Evolutionary conservation across 1,140 invertebrate genomes (phyloP).

Genomic region (Venustaconcha ellipsiformis): DNA sequence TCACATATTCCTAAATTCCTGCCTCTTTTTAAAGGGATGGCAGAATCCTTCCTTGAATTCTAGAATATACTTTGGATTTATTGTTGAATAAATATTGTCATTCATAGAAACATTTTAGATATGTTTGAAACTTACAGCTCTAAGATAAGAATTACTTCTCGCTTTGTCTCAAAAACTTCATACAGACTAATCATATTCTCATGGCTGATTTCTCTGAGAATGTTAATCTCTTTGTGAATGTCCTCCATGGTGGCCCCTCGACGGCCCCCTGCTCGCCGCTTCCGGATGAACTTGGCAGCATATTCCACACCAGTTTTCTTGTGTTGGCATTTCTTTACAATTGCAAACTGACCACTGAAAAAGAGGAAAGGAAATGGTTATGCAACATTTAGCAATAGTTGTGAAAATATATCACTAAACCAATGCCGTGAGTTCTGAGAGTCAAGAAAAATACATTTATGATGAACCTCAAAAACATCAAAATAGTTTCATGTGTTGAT

Average conservation of each 20-base stretch:
- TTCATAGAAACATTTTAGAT: background rate
- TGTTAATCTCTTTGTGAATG: slow-evolving; percentile 72
- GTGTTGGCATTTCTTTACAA: slow-evolving; percentile 90
- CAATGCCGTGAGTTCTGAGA: too few species aligned
- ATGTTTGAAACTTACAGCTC: slow-evolving; percentile 71
- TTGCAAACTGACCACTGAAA: slow-evolving; percentile 93
- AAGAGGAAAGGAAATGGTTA: slow-evolving; percentile 23
- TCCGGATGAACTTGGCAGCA: slow-evolving; percentile 95
- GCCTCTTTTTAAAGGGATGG: background rate
- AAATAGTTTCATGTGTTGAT: too few species aligned
- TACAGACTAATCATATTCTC: slow-evolving; percentile 73
- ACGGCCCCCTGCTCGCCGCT: slow-evolving; percentile 75
- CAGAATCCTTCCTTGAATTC: background rate
- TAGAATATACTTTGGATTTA: background rate
- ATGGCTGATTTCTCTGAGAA: slow-evolving; percentile 72
- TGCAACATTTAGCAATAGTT: too few species aligned
- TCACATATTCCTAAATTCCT: too few species aligned
- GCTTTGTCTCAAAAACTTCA: slow-evolving; percentile 72
- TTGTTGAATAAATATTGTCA: background rate
- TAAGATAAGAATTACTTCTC: slow-evolving; percentile 73
- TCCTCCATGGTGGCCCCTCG: slow-evolving; percentile 67
- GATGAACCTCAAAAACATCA: too few species aligned
- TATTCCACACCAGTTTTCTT: slow-evolving; percentile 85
- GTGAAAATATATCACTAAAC: too few species aligned
- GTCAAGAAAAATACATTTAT: too few species aligned